Percentiles rank a stretch among this genome's conserved stretches.
Evolutionary conservation across 2,888 invertebrate species (phyloP).

Genomic region (Penaeus monodon): DNA sequence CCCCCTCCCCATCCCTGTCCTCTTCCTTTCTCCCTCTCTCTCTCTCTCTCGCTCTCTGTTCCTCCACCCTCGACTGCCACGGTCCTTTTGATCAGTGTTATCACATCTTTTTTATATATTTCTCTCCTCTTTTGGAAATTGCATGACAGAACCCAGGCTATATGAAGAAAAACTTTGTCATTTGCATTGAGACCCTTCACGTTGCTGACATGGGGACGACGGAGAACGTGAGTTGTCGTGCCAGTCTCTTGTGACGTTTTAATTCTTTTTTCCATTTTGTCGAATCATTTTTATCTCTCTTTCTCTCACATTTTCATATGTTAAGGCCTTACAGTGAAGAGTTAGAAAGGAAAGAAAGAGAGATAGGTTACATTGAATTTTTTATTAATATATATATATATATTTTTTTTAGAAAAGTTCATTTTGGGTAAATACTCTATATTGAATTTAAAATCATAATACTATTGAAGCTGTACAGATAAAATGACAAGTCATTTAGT

Average conservation of each 20-base stretch:
- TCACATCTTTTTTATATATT: constrained; percentile 3
- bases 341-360: too few relatives aligned
- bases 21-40: not conserved
- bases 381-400: not conserved
- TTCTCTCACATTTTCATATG: not conserved
- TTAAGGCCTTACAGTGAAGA: too few relatives aligned
- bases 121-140: constrained; percentile 16
- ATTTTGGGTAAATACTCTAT: too few relatives aligned
- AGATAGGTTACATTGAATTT: not conserved
- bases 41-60: too few relatives aligned
- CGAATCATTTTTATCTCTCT: not conserved
- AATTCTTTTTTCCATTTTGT: constrained; percentile 4
- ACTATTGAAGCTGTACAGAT: too few relatives aligned
- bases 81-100: not conserved
- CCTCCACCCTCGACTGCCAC: not conserved
- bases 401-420: too few relatives aligned
- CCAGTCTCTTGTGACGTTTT: not conserved
- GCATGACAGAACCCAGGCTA: constrained; percentile 83
- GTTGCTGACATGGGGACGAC: constrained; percentile 78
- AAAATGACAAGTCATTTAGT: too few relatives aligned
- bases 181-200: constrained; percentile 80
- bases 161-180: constrained; percentile 75
- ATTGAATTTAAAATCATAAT: too few relatives aligned
- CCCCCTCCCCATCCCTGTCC: not conserved
- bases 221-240: constrained; percentile 47